Percentiles rank a stretch among this genome's conserved stretches.
Evolutionary conservation across 2,888 invertebrate genomes (phyloP).

Genomic region (Hololepta plana): DNA sequence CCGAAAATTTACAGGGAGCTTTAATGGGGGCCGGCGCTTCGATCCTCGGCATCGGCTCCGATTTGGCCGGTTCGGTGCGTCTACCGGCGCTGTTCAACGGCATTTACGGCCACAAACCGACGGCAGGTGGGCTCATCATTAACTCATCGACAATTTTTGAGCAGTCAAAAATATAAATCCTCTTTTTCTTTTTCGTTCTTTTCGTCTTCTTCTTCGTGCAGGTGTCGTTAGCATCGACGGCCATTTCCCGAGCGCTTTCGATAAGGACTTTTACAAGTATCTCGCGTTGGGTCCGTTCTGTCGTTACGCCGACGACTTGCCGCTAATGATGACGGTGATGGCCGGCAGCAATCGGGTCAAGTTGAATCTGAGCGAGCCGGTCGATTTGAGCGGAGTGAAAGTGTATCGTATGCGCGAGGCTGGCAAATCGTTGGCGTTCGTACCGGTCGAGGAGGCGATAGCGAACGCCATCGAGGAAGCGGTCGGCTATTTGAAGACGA

Average conservation of each 20-base stretch:
- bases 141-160: not conserved
- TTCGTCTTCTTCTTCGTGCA: conserved; percentile 26
- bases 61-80: conserved; percentile 76
- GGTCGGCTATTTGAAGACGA: conserved; percentile 29
- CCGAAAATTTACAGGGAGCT: conserved; percentile 44
- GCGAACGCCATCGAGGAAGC: conserved; percentile 30
- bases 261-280: conserved; percentile 41
- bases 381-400: conserved; percentile 8
- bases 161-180: not conserved
- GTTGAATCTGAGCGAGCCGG: conserved; percentile 28
- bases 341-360: conserved; percentile 30
- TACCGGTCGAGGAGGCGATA: conserved; percentile 31
- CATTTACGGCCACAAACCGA: conserved; percentile 75
- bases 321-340: conserved; percentile 53
- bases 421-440: conserved; percentile 5
- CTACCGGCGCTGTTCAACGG: conserved; percentile 73
- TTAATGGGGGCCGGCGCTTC: conserved; percentile 64
- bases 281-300: conserved; percentile 75
- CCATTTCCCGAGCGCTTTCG: conserved; percentile 45
- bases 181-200: not conserved
- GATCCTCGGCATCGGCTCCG: conserved; percentile 63
- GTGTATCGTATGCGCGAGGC: conserved; percentile 9
- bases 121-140: conserved; percentile 34
- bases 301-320: conserved; percentile 70
- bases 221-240: conserved; percentile 45